Evolutionary conservation across 2,888 invertebrate species (phyloP).

Genomic region (Calliphora vomitoria): DNA sequence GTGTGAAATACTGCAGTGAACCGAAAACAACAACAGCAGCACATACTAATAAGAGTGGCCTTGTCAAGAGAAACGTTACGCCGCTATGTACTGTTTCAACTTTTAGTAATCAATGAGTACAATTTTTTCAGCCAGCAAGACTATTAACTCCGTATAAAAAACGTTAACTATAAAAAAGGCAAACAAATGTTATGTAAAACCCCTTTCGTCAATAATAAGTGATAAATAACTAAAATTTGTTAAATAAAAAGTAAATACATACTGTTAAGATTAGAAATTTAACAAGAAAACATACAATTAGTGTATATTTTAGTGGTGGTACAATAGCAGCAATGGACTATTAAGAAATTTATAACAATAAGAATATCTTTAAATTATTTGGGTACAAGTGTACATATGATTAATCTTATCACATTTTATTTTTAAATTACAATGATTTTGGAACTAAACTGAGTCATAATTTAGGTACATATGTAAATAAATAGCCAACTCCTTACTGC

Average conservation of each 20-base stretch:
- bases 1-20: slow-evolving; percentile 6
- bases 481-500: too few species aligned
- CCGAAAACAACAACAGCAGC: not conserved
- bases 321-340: not conserved
- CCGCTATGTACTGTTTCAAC: slow-evolving; percentile 12
- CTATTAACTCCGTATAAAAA: slow-evolving; percentile 6
- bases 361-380: not conserved
- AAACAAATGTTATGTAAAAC: slow-evolving; percentile 31
- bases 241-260: slow-evolving; percentile 9
- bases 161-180: not conserved
- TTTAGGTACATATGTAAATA: too few species aligned
- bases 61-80: slow-evolving; percentile 26
- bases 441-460: too few species aligned
- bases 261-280: not conserved
- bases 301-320: not conserved
- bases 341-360: not conserved
- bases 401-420: not conserved
- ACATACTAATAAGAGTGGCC: slow-evolving; percentile 26
- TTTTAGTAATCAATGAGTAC: slow-evolving; percentile 31
- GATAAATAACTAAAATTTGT: slow-evolving; percentile 13
- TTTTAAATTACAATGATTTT: too few species aligned
- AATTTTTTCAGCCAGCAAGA: slow-evolving; percentile 21
- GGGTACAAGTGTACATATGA: not conserved
- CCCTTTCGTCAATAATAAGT: slow-evolving; percentile 5
- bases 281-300: not conserved